A percentile compares a stretch with the other conserved stretches of the same genome.
Evolutionary conservation across 2,888 invertebrate species (phyloP).

Genomic region (Hydropsyche betteni): DNA sequence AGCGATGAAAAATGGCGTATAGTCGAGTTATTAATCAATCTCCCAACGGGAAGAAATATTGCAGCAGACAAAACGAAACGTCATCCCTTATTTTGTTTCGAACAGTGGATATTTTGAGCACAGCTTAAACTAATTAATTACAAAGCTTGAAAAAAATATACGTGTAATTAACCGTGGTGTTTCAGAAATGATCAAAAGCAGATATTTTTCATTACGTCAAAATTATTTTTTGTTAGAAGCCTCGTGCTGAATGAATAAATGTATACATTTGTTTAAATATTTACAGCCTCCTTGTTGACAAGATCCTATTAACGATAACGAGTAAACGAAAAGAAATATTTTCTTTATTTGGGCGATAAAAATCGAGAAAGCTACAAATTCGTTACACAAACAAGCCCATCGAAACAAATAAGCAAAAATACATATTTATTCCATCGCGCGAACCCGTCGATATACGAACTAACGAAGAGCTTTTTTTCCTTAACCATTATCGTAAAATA

Average conservation of each 20-base stretch:
- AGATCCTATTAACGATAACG: slow-evolving; percentile 18
- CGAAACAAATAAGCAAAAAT: slow-evolving; percentile 14
- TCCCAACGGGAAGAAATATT: slow-evolving; percentile 16
- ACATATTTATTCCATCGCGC: no score
- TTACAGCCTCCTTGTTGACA: background rate
- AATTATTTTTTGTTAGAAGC: background rate
- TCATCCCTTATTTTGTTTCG: slow-evolving; percentile 19
- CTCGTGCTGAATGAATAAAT: background rate
- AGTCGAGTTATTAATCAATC: slow-evolving; percentile 7
- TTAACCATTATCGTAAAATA: no score
- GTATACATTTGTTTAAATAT: background rate
- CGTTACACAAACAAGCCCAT: slow-evolving; percentile 1
- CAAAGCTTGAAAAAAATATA: background rate
- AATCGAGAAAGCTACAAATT: slow-evolving; percentile 15
- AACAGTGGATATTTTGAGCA: background rate
- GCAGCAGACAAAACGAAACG: slow-evolving; percentile 23
- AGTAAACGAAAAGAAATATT: background rate
- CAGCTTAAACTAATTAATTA: slow-evolving; percentile 22
- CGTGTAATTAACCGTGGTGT: background rate
- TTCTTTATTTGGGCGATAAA: slow-evolving; percentile 9
- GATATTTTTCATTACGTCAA: background rate
- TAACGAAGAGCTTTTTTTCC: no score
- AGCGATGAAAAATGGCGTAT: slow-evolving; percentile 18
- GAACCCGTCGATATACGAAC: no score
- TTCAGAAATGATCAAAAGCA: background rate